phyloP scores from a whole-genome alignment of 2,888 invertebrate genomes.

The Sesia bembeciformis region DNA sequence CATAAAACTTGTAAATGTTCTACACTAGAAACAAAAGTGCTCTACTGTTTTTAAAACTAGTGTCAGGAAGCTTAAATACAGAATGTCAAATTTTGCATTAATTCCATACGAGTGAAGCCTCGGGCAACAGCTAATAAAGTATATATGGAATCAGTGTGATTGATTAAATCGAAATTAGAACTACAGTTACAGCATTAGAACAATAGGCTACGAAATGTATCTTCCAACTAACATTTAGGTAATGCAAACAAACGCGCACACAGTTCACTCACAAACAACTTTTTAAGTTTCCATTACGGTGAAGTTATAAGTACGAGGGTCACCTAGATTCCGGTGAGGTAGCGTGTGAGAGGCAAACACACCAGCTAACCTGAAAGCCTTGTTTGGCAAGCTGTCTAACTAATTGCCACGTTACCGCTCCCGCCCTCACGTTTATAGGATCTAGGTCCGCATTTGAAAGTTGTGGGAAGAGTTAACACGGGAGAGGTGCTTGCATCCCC shows the following conservation, averaged over 20 bases:
- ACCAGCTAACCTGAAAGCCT: slow-evolving; percentile 25
- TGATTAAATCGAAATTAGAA: too few species aligned
- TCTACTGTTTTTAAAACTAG: too few species aligned
- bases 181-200: too few species aligned
- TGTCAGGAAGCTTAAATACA: too few species aligned
- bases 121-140: too few species aligned
- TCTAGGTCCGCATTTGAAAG: slow-evolving; percentile 21
- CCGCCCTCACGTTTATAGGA: slow-evolving; percentile 26
- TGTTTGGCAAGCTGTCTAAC: slow-evolving; percentile 57
- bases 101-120: too few species aligned
- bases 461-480: slow-evolving; percentile 17
- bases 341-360: slow-evolving; percentile 28
- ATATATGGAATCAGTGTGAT: too few species aligned
- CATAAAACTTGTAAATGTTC: too few species aligned
- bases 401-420: slow-evolving; percentile 41
- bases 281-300: slow-evolving; percentile 18
- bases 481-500: neutral
- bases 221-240: neutral
- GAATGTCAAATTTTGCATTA: too few species aligned
- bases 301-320: slow-evolving; percentile 27
- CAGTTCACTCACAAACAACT: slow-evolving; percentile 1
- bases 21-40: too few species aligned
- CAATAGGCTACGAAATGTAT: too few species aligned
- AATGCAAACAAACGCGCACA: neutral
- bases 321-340: slow-evolving; percentile 26